Base-by-base conservation (phyloP, 1,140 invertebrate species). In the Gyrodactylus salaris region DNA sequence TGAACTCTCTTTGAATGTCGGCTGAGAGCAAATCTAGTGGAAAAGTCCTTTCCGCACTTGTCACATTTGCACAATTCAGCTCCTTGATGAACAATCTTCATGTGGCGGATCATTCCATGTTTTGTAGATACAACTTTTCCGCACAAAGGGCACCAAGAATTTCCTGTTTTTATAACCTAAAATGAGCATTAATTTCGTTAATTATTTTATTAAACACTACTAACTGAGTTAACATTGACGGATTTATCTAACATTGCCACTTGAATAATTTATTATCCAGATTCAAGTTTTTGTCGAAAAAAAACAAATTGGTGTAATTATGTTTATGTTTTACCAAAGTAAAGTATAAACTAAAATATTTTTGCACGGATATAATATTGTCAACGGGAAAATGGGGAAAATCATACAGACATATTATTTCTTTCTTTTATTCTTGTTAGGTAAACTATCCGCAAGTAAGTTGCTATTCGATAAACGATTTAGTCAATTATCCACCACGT, bases 401-500 rank as follows among this genome's bases (percentile, higher is more conserved):
- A 16, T 54, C 34, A 54, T 16, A 54, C n/a, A 54, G 7, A n/a
- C 34, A 54, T 54, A 16, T 54, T 54, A 54, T 54, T 16, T n/a
- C n/a, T 54, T 54, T 54, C n/a, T 54, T 54, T 16, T n/a, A 54
- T 54, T 54, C 34, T 54, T 54, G 7, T 54, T 54, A 54, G n/a
- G n/a, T 54, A n/a, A n/a, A 16, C 34, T 54, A 54, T 54, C 34
- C 34, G n/a, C n/a, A 54, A 54, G 34, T 54, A 54, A 54, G n/a
- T 54, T 54, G n/a, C 7, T 54, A 16, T 54, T 54, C n/a, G 34
- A 54, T n/a, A 16, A 54, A 16, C 34, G n/a, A n/a, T 54, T n/a
- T 16, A 71, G 70, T 71, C 26, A 24, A 71, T 71, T 71, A 71
- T 71, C 70, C 70, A 25, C 70, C 70, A 1, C 25, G 70, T 2